Evolutionary conservation across 2,888 invertebrate species (phyloP).

Genomic region (Eledona agricola): DNA sequence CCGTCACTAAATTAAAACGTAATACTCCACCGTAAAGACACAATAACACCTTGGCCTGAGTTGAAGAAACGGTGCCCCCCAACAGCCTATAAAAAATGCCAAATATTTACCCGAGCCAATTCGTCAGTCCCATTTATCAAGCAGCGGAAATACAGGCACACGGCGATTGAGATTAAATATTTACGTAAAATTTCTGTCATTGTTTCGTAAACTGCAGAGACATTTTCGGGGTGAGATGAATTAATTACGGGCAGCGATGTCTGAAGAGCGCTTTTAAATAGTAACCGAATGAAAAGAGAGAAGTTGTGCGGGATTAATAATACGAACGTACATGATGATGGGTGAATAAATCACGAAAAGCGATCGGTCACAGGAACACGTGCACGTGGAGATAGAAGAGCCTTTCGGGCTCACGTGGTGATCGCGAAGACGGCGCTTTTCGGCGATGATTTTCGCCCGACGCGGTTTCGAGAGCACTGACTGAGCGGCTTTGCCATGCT

Average conservation of each 20-base stretch:
- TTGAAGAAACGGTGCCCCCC: too few species aligned
- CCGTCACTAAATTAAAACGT: too few species aligned
- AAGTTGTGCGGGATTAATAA: slow-evolving; percentile 11
- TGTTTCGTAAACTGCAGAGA: slow-evolving; percentile 15
- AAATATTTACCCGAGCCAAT: too few species aligned
- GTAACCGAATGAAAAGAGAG: neutral
- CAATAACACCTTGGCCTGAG: too few species aligned
- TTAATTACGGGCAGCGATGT: slow-evolving; percentile 21
- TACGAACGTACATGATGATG: slow-evolving; percentile 28
- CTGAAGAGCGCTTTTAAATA: neutral
- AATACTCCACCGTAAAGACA: too few species aligned
- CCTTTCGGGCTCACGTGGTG: slow-evolving; percentile 15
- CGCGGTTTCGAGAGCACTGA: slow-evolving; percentile 31
- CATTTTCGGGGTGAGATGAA: slow-evolving; percentile 12
- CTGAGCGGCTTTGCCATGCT: slow-evolving; percentile 13
- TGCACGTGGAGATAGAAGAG: slow-evolving; percentile 14
- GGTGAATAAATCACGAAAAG: slow-evolving; percentile 10
- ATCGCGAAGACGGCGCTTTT: slow-evolving; percentile 17
- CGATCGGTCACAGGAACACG: slow-evolving; percentile 23
- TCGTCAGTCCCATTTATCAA: too few species aligned
- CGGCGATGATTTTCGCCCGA: slow-evolving; percentile 7
- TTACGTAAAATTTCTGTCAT: slow-evolving; percentile 9
- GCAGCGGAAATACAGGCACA: too few species aligned
- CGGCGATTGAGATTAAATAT: slow-evolving; percentile 13
- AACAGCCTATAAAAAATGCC: too few species aligned